Evolutionary conservation across 2,113 vertebrate genomes (phyloP).

Genomic region (Tachysurus fulvidraco): DNA sequence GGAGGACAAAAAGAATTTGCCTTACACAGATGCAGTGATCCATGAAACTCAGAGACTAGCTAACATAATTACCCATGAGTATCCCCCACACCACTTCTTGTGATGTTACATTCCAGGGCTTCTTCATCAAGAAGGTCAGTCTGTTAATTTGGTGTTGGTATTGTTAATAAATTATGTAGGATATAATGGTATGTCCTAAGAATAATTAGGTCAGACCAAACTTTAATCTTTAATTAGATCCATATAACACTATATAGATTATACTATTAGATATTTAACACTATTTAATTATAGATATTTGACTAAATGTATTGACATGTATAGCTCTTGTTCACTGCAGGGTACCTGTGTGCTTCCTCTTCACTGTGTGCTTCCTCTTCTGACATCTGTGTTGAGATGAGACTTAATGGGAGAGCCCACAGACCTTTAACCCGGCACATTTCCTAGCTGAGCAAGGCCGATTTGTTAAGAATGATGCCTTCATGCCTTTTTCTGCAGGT

Average conservation of each 20-base stretch:
- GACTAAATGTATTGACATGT: neutral
- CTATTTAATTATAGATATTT: neutral
- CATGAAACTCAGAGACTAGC: too few species aligned
- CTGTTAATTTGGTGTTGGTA: neutral
- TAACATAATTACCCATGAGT: too few species aligned
- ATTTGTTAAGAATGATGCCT: slow-evolving; percentile 67
- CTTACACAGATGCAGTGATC: too few species aligned
- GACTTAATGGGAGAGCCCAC: slow-evolving; percentile 68
- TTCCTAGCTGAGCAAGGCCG: slow-evolving; percentile 66
- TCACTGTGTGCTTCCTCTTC: slow-evolving; percentile 61
- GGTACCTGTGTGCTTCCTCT: slow-evolving; percentile 67
- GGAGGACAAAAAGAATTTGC: too few species aligned
- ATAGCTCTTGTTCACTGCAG: slow-evolving; percentile 42
- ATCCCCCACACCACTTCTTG: neutral
- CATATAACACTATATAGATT: too few species aligned
- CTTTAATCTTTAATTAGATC: too few species aligned
- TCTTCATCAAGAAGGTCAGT: slow-evolving; percentile 44
- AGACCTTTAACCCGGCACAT: slow-evolving; percentile 67
- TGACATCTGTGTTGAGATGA: slow-evolving; percentile 70
- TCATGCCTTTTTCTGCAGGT: slow-evolving; percentile 74
- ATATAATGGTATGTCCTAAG: too few species aligned
- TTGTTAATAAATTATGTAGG: neutral
- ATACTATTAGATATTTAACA: too few species aligned
- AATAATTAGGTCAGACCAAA: too few species aligned
- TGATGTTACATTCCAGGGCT: slow-evolving; percentile 37